Conservation (phyloP, 1,140 invertebrate genomes). For the Drosophila novamexicana region DNA sequence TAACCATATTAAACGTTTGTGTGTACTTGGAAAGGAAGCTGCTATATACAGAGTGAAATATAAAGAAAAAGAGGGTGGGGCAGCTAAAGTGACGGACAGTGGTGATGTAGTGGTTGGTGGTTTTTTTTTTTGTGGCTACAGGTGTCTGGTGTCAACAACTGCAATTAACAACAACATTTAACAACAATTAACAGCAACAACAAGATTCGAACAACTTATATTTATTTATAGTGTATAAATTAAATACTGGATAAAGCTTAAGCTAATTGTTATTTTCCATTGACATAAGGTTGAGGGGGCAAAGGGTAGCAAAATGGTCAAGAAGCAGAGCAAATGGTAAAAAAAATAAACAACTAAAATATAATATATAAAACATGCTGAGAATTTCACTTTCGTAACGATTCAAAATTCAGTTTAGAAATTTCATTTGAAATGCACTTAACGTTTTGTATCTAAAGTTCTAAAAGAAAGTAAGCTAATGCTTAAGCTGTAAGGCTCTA, state of each 20-base stretch:
- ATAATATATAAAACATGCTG: too few relatives aligned
- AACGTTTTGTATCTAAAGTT: too few relatives aligned
- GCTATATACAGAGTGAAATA: slow-evolving; percentile 13
- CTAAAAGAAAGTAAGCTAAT: too few relatives aligned
- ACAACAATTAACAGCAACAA: slow-evolving; percentile 68
- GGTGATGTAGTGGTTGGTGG: slow-evolving; percentile 42
- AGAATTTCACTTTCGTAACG: too few relatives aligned
- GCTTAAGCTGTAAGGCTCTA: too few relatives aligned
- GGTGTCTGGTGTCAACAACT: slow-evolving; percentile 68
- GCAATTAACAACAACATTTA: slow-evolving; percentile 70
- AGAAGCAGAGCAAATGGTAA: too few relatives aligned
- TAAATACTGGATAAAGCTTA: slow-evolving; percentile 5
- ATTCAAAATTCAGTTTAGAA: too few relatives aligned
- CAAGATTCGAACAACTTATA: slow-evolving; percentile 39
- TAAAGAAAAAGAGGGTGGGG: slow-evolving; percentile 17
- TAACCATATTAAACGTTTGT: slow-evolving; percentile 54
- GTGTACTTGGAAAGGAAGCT: slow-evolving; percentile 23
- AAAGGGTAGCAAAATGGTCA: too few relatives aligned
- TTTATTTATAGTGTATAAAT: neutral
- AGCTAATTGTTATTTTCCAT: slow-evolving; percentile 1
- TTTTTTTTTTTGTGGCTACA: slow-evolving; percentile 52
- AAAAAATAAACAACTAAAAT: too few relatives aligned
- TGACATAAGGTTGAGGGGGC: too few relatives aligned
- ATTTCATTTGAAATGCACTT: too few relatives aligned
- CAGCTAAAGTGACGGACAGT: slow-evolving; percentile 27